Base-by-base conservation (phyloP, 2,888 invertebrate genomes). In the Pogonocherus hispidulus region DNA sequence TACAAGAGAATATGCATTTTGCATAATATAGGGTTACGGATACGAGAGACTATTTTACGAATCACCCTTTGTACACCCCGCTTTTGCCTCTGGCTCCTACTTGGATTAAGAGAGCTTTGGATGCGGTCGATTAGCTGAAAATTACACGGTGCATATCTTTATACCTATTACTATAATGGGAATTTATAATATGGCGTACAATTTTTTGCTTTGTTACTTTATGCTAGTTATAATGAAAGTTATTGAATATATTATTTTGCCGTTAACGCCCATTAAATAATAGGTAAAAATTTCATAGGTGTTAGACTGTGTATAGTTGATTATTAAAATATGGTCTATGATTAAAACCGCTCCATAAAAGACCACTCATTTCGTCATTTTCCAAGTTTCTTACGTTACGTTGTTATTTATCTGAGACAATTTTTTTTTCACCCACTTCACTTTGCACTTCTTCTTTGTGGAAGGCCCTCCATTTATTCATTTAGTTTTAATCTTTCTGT, bases 91-190 rank as follows among this genome's bases (percentile, higher is more conserved):
- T 22, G 49, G 66, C 66, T 52, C 54, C 22, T 55, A 54, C 62
- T 47, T 54, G 60, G 66, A 55, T 66, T 62, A 62, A 44, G 18
- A 62, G 62, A 52, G 59, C 51, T 56, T 51, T 49, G 63, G 63
- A 56, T 49, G 67, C 44, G 52, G 63, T 56, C 47, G 63, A 63
- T 67, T 63, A 67, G 52, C 44, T 63, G 52, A 67, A 67, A 63
- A 67, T 67, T 63, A 59, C 67, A 67, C 57, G 63, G 63, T 57
- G 57, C 56, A 57, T 27, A 35, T 46, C 44, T 67, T 49, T 60
- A 47, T 18, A 35, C 23, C 55, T 16, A 63, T 55, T 44, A 52
- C 59, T 55, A 47, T 56, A 11, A 63, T 47, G 22, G 23, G 27
- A 56, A 23, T 44, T 52, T 57, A 41, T 56, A 44, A 55, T 18